Conservation (phyloP, 2,797 vertebrate species). For the Peromyscus aztecus region DNA sequence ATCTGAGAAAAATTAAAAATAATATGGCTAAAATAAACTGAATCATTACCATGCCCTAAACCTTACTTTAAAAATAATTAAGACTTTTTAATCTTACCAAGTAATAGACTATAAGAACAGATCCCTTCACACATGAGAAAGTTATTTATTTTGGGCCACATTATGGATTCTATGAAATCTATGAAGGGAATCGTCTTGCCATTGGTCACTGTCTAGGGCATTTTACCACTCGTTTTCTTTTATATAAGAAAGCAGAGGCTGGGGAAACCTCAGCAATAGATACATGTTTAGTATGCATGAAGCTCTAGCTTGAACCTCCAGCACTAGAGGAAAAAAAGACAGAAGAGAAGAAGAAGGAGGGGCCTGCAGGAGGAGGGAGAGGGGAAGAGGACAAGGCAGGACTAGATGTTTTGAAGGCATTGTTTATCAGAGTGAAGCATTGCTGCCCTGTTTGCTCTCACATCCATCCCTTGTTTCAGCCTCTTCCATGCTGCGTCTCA, state of each 20-base stretch:
- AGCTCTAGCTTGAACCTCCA: not conserved
- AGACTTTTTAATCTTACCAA: not conserved
- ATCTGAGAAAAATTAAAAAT: conserved; percentile 12
- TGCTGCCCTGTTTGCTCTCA: not conserved
- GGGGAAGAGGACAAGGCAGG: not conserved
- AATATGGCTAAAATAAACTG: not conserved
- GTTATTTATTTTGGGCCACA: not conserved
- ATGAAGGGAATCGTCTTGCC: not conserved
- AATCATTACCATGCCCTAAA: not conserved
- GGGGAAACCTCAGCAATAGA: not conserved
- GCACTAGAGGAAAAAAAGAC: not conserved
- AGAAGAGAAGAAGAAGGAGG: too few species aligned
- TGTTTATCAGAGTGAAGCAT: not conserved
- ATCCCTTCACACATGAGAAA: not conserved
- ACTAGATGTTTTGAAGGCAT: not conserved
- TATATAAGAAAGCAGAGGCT: not conserved
- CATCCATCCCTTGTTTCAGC: rapidly evolving
- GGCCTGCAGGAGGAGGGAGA: not conserved
- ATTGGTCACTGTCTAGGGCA: not conserved
- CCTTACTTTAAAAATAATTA: not conserved
- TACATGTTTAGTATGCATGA: not conserved
- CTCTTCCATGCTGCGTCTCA: not conserved
- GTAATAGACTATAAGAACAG: not conserved
- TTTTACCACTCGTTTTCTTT: not conserved
- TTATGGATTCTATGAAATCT: not conserved